Evolutionary conservation across 2,113 vertebrate genomes (phyloP), one percentile per base, ranked within the genome.

Genomic region (Mobula birostris): DNA sequence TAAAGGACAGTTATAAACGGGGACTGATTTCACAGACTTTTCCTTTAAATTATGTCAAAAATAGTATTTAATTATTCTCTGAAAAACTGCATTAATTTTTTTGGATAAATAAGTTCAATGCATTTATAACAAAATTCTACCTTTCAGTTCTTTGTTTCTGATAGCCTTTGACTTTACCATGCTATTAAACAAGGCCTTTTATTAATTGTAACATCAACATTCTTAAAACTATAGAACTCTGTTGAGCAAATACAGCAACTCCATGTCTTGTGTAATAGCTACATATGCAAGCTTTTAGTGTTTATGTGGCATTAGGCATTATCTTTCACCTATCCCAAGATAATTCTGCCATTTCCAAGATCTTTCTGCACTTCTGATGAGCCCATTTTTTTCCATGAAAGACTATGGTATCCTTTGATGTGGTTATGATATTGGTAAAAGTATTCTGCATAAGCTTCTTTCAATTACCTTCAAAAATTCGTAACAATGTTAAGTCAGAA

Each of bases 401-500:
- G 12, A 29, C 82, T 58, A 27, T 12, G 11, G 21, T 61, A 27
- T 48, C 58, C 82, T 56, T 56, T 6, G 58, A 21, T 7, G n/a
- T 36, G 61, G 6, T 66, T 68, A 32, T 2, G 27, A 15, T 56
- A 58, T 32, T 90, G 85, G n/a, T 90, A 15, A 66, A 90, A 90
- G 7, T 90, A 88, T 66, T 7, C 61, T 66, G 29, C n/a, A 32
- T 15, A 90, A 32, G n/a, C 19, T 29, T 66, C 85, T 66, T 27
- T 90, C 32, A 90, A 90, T 90, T 58, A 90, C 14, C 24, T 27
- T 87, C 83, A 87, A 7, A 82, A 87, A 61, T 87, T n/a, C 58
- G 9, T 21, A 85, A 8, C 56, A 21, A 48, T 48, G 48, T 58
- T 4, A 85, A 27, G 24, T 83, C 7, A 24, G 19, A 58, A 85